These are phyloP conservation scores for Typhlomys cinereus DNA, from an alignment of 2,113 vertebrate species.

Conservation along the genomic window DNA sequence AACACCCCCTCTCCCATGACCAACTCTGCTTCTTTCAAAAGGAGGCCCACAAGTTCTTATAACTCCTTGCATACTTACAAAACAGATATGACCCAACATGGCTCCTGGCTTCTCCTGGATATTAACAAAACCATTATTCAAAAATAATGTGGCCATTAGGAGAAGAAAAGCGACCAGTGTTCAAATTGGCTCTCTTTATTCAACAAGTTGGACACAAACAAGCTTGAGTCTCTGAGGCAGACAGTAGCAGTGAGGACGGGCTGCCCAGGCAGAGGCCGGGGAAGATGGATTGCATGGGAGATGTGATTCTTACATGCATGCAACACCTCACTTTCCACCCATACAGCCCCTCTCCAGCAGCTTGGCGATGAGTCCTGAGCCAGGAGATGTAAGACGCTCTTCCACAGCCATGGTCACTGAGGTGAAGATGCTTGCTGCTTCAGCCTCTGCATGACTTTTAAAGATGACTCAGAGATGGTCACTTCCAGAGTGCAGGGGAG, in stretches of 20 bases:
- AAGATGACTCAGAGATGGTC: background rate
- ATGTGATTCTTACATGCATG: background rate
- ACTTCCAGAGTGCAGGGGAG: background rate
- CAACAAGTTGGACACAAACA: constrained; percentile 22
- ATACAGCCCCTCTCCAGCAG: background rate
- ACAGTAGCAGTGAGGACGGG: background rate
- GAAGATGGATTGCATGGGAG: background rate
- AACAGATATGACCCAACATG: background rate
- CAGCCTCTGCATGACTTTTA: background rate
- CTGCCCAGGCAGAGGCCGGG: background rate
- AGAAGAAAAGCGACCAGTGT: background rate
- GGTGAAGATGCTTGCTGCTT: background rate
- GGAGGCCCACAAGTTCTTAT: background rate
- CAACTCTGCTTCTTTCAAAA: background rate
- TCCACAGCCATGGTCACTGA: background rate
- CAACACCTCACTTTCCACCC: background rate
- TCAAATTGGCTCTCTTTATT: constrained; percentile 70
- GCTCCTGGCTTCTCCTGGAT: background rate
- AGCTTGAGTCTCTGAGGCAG: background rate
- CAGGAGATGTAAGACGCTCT: background rate
- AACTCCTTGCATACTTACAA: background rate
- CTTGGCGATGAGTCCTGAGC: background rate
- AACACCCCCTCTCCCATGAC: background rate
- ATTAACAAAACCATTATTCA: background rate
- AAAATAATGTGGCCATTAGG: background rate